Base-by-base conservation (phyloP, 1,140 invertebrate genomes). In the Drosophila asahinai region DNA sequence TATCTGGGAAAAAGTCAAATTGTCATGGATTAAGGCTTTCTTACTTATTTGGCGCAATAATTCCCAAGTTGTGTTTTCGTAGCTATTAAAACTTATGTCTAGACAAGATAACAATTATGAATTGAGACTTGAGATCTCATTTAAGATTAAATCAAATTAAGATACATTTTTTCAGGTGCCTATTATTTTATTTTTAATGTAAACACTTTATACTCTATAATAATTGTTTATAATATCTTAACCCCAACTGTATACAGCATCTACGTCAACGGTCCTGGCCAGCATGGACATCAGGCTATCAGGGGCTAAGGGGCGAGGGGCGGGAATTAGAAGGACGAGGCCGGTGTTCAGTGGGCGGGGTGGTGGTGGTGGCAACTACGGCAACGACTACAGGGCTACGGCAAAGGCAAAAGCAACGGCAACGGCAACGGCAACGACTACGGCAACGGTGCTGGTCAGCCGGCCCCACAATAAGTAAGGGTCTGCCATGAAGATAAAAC, bases 401-500 rank as follows among this genome's bases (percentile, higher is more conserved):
- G 80, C 58, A 59, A 71, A 47, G 57, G 49, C 49, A 33, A 54
- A 43, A 9, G 80, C 66, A 74, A n/a, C 5, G 15, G 62, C 40
- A 63, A 36, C 22, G 61, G 57, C 54, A 58, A 59, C 33, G 45
- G 70, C 75, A 75, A 60, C 30, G 36, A 49, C 61, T 57, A 75
- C 58, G 65, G 83, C 77, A 80, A 80, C 77, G 70, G 45, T 73
- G 65, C 78, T 89, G 86, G 86, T 86, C 86, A 90, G 86, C 62
- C 67, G 49, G 67, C 30, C 79, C 82, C 86, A 90, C 86, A 91
- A 90, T 91, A 90, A 77, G 91, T 89, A 92, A 92, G 87, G 91
- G 86, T 89, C 91, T 89, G 86, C 81, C 87, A 92, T 92, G 91
- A 92, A 92, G 91, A 92, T 92, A 92, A 91, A 92, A 89, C 91